Evolutionary conservation across 2,888 invertebrate species (phyloP), one percentile per base, ranked within the genome.

Genomic region (Druceiella hillmani): DNA sequence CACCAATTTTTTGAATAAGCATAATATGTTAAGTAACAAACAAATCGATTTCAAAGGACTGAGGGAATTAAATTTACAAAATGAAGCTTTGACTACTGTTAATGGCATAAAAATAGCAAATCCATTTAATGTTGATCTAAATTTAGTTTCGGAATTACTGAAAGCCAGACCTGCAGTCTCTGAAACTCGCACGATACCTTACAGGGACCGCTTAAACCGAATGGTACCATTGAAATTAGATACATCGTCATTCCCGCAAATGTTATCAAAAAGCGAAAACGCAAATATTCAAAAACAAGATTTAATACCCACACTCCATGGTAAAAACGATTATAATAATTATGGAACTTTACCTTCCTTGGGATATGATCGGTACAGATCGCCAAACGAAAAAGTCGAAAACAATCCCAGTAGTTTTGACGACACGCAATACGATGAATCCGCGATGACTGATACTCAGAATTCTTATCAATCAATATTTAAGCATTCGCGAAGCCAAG

Each of bases 61-160:
- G 2, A 16, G 22, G 7, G 66, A 68, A 36, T 50, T 61, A 10
- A 64, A 68, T 33, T 36, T 56, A 14, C 62, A 64, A 51, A 44
- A 50, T 10, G 49, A 48, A n/a, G 54, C 54, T 25, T 16, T 71
- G 29, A 62, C 71, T 3, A 69, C 62, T 2, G 66, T 74, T 13
- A 69, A 74, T 50, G 73, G 71, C 3, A 64, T 68, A 41, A 65
- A 66, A 58, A 65, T 74, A n/a, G 64, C 64, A 2, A 73, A 74
- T 46, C 74, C 74, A 9, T 74, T 64, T 40, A 74, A 73, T 48
- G 58, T 74, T 6, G 72, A 74, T 50, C 50, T 73, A 3, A 69
- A 67, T 53, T 49, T 71, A 26, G 66, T 71, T 2, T 63, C 68
- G 16, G 71, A 72, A 36, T 64, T 71, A 59, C 54, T 73, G 33